Evolutionary conservation across 2,888 invertebrate species (phyloP).

Genomic region (Celastrina argiolus): DNA sequence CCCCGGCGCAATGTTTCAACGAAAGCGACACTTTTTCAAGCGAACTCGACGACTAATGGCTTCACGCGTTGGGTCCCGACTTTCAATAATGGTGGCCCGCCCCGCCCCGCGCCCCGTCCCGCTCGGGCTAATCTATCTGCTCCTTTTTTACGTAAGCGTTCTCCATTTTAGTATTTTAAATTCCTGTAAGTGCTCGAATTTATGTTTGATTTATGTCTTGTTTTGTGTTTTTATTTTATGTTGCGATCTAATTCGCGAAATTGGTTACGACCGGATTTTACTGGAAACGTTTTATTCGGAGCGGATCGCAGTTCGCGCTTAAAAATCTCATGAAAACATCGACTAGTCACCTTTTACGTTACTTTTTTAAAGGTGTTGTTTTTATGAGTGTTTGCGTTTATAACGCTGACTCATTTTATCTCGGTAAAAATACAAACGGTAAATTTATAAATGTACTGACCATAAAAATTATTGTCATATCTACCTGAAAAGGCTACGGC

Average conservation of each 20-base stretch:
- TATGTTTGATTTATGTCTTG: slow-evolving; percentile 12
- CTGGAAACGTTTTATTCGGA: background rate
- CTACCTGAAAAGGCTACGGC: too few species aligned
- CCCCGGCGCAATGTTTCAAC: slow-evolving; percentile 67
- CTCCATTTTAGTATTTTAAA: slow-evolving; percentile 25
- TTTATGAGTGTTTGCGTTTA: background rate
- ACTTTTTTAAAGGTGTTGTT: background rate
- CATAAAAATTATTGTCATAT: too few species aligned
- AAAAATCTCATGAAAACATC: background rate
- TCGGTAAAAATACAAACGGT: too few species aligned
- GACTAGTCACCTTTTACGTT: background rate
- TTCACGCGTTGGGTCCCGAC: slow-evolving; percentile 65
- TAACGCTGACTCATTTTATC: background rate
- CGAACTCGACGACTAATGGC: slow-evolving; percentile 64
- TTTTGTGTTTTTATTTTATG: slow-evolving; percentile 12
- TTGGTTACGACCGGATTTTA: background rate
- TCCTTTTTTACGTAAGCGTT: slow-evolving; percentile 34
- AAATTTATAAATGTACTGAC: too few species aligned
- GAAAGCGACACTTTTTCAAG: slow-evolving; percentile 70
- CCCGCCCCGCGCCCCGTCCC: slow-evolving; percentile 34
- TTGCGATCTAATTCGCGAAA: background rate
- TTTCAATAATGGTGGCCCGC: slow-evolving; percentile 63
- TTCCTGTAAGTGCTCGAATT: slow-evolving; percentile 21
- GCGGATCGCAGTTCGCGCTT: background rate
- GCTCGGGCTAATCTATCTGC: slow-evolving; percentile 54